phyloP scores from a whole-genome alignment of 2,797 vertebrate genomes.

The Gadopsis bispinosus region DNA sequence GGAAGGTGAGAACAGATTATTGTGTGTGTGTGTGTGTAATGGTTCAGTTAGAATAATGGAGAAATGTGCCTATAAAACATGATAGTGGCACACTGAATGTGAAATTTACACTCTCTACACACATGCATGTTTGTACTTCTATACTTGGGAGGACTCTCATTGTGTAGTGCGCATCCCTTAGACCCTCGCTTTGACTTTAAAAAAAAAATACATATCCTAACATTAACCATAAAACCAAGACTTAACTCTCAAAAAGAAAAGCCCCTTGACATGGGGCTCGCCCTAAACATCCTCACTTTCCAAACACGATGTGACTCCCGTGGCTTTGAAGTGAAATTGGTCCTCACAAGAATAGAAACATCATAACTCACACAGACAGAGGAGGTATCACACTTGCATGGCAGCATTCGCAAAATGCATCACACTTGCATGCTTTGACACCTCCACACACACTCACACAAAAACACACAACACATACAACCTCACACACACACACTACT shows the following conservation, averaged over 20 bases:
- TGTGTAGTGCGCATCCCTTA: neutral
- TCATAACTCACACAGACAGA: conserved; percentile 27
- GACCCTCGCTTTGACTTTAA: neutral
- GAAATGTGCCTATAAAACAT: neutral
- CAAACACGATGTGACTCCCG: neutral
- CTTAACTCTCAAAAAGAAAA: neutral
- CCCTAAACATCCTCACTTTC: neutral
- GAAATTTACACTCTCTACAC: neutral
- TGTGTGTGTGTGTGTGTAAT: conserved; percentile 1
- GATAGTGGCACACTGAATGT: neutral
- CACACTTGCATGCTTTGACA: conserved; percentile 51
- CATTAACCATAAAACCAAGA: neutral
- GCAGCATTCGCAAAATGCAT: conserved; percentile 59
- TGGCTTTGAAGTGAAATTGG: neutral
- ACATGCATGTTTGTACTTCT: too few relatives aligned
- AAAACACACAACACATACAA: neutral
- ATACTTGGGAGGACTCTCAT: neutral
- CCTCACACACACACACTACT: conserved; percentile 33
- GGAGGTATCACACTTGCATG: conserved; percentile 64
- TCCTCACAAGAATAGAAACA: conserved; percentile 22
- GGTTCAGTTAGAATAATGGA: neutral
- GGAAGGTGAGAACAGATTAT: neutral
- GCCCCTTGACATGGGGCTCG: neutral
- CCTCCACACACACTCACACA: conserved; percentile 24
- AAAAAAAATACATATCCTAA: neutral